Conservation (phyloP, 2,888 invertebrate genomes). For the Trissolcus brochymenae region DNA sequence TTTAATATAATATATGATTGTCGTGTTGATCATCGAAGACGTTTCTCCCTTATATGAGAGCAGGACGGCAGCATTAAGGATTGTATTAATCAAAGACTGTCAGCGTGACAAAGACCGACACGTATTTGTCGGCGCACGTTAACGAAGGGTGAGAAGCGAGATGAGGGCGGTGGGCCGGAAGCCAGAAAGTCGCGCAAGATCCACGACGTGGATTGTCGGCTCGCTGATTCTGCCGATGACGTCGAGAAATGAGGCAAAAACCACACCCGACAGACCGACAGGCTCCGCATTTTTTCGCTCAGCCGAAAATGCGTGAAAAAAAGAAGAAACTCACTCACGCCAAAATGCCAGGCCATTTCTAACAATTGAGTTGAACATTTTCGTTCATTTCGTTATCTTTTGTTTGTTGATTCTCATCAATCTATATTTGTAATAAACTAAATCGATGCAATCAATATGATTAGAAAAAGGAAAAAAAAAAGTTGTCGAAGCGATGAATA, state of each 20-base stretch:
- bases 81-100: conserved; percentile 76
- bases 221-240: conserved; percentile 73
- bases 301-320: conserved; percentile 33
- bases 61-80: conserved; percentile 69
- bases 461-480: conserved; percentile 1
- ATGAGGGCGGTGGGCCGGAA: conserved; percentile 49
- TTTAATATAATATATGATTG: conserved; percentile 16
- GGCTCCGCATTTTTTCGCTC: conserved; percentile 65
- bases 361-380: conserved; percentile 38
- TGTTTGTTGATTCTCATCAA: not conserved
- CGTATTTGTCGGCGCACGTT: conserved; percentile 38
- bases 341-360: conserved; percentile 39
- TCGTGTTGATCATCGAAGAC: conserved; percentile 39
- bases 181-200: conserved; percentile 61
- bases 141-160: conserved; percentile 48
- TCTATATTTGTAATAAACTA: not conserved
- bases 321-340: conserved; percentile 28
- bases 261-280: conserved; percentile 69
- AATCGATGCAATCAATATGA: not conserved
- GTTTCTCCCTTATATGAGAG: conserved; percentile 49
- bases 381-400: not conserved
- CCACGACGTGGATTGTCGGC: conserved; percentile 68
- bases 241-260: conserved; percentile 75
- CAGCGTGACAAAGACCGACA: conserved; percentile 67
- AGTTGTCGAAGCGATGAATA: not conserved